Percentiles rank a stretch among this genome's conserved stretches.
These are phyloP conservation scores for Trichogramma dendrolimi DNA, from an alignment of 2,888 invertebrate species.

Conservation along the genomic window DNA sequence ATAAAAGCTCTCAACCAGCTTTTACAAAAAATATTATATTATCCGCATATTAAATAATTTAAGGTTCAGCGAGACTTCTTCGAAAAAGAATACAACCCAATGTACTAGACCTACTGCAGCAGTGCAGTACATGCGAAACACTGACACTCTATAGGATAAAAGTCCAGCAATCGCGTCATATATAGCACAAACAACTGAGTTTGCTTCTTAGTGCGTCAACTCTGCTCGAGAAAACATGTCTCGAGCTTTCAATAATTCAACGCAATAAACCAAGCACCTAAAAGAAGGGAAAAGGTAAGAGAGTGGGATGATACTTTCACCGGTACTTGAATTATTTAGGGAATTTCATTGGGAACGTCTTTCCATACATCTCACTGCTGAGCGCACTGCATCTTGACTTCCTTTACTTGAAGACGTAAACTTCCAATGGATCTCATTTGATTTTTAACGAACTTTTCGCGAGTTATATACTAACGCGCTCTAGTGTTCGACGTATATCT, in stretches of 20 bases:
- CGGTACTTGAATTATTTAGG: slow-evolving; percentile 39
- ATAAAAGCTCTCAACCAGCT: too few species aligned
- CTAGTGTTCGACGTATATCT: too few species aligned
- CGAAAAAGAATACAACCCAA: neutral
- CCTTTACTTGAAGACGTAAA: neutral
- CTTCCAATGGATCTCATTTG: slow-evolving; percentile 33
- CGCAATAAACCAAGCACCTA: slow-evolving; percentile 34
- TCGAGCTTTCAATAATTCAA: slow-evolving; percentile 37
- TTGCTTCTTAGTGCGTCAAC: too few species aligned
- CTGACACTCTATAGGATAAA: too few species aligned
- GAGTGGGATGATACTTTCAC: slow-evolving; percentile 34
- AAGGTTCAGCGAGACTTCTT: too few species aligned
- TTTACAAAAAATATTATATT: too few species aligned
- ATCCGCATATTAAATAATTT: too few species aligned
- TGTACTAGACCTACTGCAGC: neutral
- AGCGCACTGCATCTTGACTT: neutral
- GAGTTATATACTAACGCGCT: slow-evolving; percentile 10
- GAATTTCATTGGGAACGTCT: slow-evolving; percentile 36
- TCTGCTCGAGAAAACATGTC: too few species aligned
- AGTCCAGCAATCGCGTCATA: too few species aligned
- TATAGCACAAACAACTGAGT: too few species aligned
- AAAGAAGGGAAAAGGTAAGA: neutral
- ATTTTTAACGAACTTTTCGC: slow-evolving; percentile 37
- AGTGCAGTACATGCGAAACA: too few species aligned
- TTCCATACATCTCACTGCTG: slow-evolving; percentile 7